Base-by-base conservation (phyloP, 2,797 vertebrate genomes). In the Botia kubotai region DNA sequence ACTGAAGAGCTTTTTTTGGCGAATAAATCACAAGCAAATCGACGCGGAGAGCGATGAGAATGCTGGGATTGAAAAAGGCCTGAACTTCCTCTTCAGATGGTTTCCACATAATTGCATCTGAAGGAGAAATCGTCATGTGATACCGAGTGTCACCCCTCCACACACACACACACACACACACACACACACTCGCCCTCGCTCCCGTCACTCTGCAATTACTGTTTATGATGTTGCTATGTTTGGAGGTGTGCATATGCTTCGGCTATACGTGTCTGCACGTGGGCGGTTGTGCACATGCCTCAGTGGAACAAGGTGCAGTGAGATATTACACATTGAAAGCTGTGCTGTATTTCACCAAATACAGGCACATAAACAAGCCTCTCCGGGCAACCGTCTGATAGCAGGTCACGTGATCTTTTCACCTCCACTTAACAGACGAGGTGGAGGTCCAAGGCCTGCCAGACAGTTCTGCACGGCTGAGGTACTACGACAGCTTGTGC, bases 391-490 rank as follows among this genome's bases (percentile, higher is more conserved):
- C 65, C 78, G 78, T 71, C 86, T 88, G 88, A 89, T 89, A 81
- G 80, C 78, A 46, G 80, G 83, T 88, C 82, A 84, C 86, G 72
- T 87, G 87, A 72, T 87, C 81, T 81, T 86, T 77, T 74, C 84
- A 82, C 82, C 72, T 76, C 86, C 84, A 86, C 81, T 78, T 81
- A 90, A 89, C 88, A 87, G 89, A 83, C 87, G 82, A 86, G 88
- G 84, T 88, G 77, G 70, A 86, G 80, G 87, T 83, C 84, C 85
- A 60, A 82, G 82, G 86, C 82, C 88, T 83, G 80, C 77, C 83
- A 91, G 89, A 88, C 77, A 86, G 87, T 89, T 90, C 79, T 88
- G 79, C 85, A 87, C 86, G 73, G 81, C 78, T 85, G 81, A 88
- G 74, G 58, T 82, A 76, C 83, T 88, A 55, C 89, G 89, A 89